Conservation (phyloP, 2,797 vertebrate genomes). For the Lepus oiostolus region DNA sequence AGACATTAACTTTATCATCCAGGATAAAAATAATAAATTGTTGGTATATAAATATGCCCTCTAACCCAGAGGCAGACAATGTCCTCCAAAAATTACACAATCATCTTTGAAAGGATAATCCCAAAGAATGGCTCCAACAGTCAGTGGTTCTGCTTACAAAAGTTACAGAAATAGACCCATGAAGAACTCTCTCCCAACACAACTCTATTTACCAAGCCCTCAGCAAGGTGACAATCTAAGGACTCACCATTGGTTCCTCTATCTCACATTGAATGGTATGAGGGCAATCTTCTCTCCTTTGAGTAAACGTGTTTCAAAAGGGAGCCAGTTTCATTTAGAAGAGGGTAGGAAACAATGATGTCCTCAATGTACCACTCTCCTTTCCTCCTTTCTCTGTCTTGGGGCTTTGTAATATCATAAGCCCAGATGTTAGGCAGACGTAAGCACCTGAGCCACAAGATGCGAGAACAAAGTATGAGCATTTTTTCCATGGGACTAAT, state of each 20-base stretch:
- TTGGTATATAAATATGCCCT: neutral
- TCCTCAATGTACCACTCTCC: neutral
- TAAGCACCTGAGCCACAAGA: conserved; percentile 72
- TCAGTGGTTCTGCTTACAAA: neutral
- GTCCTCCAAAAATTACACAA: neutral
- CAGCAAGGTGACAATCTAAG: neutral
- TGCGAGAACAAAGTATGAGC: conserved; percentile 74
- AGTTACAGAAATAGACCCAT: neutral
- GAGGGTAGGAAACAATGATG: conserved; percentile 66
- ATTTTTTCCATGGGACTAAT: conserved; percentile 57
- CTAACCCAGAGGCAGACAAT: neutral
- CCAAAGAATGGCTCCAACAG: neutral
- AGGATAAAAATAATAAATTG: neutral
- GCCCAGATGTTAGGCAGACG: conserved; percentile 81
- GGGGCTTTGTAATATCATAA: conserved; percentile 50
- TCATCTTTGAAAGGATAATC: conserved; percentile 17
- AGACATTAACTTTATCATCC: conserved; percentile 2
- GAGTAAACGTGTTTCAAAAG: neutral
- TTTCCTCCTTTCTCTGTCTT: conserved; percentile 51
- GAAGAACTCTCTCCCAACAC: neutral
- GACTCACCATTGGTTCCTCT: neutral
- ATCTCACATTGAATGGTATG: neutral
- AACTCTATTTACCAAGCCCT: neutral
- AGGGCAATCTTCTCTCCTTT: neutral
- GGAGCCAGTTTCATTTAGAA: conserved; percentile 61